Base-by-base conservation (phyloP, 2,797 vertebrate species). In the Luscinia luscinia region DNA sequence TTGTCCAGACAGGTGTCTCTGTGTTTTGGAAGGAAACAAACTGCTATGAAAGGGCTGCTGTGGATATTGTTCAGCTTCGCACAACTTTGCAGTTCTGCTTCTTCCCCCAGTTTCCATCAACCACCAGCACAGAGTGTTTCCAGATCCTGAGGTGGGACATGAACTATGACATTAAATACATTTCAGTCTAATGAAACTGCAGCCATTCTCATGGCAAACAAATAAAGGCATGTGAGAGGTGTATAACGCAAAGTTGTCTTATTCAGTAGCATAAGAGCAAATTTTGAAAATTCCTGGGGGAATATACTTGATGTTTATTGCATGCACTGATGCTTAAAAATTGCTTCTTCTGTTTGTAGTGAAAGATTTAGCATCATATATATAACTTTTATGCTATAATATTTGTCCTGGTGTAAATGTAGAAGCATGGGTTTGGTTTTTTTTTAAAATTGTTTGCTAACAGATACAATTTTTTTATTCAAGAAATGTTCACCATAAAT, bases 401-500 rank as follows among this genome's bases (percentile, higher is more conserved):
- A 61, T 93, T 89, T 94, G 83, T 89, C 41, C 70, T 52, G 49
- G 76, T 90, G 77, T 93, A 95, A 81, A 96, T 90, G 87, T 77
- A 92, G 45, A 55, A 87, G 59, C 67, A 22, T 77, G 79, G 20
- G 45, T 5, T 93, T 94, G 34, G 34, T 88, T 68, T 14, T 80
- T 93, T 84, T 58, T 86, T 61, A 2, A 0, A 91, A 89, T 40
- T 86, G 43, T 94, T 95, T 92, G 83, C 58, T 51, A 45, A 68
- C 48, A 83, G 72, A 91, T 83, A 76, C 5, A 40, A 55, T 84
- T 72, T 70, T 69, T 89, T 94, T 69, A 93, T 90, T 90, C 93
- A 74, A 81, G 67, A 95, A 96, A 94, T 89, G 85, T 92, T 96
- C 91, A 40, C 86, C 87, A 81, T 95, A 93, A 94, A 94, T 95